Evolutionary conservation across 2,888 invertebrate genomes (phyloP).

Genomic region (Furcula furcula): DNA sequence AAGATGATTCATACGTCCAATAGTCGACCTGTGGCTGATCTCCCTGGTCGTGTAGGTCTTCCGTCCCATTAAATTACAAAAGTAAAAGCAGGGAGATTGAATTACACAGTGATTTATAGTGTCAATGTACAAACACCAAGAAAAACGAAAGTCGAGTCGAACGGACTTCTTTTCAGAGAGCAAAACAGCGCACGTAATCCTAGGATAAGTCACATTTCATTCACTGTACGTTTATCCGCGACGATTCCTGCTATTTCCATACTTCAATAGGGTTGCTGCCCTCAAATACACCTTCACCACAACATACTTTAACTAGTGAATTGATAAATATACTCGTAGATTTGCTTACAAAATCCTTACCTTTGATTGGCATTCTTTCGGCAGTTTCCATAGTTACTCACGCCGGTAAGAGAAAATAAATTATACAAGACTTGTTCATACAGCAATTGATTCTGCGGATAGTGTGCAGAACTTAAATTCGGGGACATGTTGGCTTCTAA

Average conservation of each 20-base stretch:
- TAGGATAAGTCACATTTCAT: too few species aligned
- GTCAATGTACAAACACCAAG: too few species aligned
- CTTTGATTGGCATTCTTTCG: conserved; percentile 1
- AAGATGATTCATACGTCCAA: too few species aligned
- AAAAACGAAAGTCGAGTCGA: too few species aligned
- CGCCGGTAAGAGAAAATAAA: conserved; percentile 89
- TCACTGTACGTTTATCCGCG: too few species aligned
- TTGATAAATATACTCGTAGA: background rate
- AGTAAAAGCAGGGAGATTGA: too few species aligned
- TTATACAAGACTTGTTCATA: conserved; percentile 97
- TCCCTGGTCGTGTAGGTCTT: too few species aligned
- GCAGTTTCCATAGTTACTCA: conserved; percentile 45
- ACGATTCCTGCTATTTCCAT: background rate
- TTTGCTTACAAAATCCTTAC: background rate
- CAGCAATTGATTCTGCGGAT: conserved; percentile 91
- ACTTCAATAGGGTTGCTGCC: background rate
- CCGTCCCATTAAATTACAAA: too few species aligned
- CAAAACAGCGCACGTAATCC: too few species aligned
- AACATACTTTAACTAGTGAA: conserved; percentile 2
- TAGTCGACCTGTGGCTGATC: too few species aligned
- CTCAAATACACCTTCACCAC: conserved; percentile 1
- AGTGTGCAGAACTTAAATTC: conserved; percentile 96
- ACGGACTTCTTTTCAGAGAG: too few species aligned
- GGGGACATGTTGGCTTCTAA: conserved; percentile 99
- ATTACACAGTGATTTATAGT: too few species aligned